A percentile compares a stretch with the other conserved stretches of the same genome.
Evolutionary conservation across 1,140 invertebrate genomes (phyloP).

Genomic region (Penaeus vannamei): DNA sequence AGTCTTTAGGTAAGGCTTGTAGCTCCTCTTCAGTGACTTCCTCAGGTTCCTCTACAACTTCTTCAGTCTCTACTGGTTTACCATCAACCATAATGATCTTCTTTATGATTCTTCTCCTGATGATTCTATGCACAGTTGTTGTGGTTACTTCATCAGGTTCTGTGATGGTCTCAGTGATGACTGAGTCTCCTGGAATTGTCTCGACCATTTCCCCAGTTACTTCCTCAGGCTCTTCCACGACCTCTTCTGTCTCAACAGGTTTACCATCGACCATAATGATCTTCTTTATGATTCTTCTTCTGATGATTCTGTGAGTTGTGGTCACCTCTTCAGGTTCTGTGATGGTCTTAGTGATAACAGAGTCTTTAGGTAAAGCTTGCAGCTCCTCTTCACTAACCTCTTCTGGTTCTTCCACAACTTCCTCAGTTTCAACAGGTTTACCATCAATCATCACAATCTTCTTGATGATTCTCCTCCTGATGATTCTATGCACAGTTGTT

Average conservation of each 20-base stretch:
- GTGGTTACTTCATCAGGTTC: slow-evolving; percentile 14
- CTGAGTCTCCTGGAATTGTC: neutral
- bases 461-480: neutral
- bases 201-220: neutral
- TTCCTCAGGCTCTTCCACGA: slow-evolving; percentile 2
- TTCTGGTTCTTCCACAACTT: neutral
- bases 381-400: neutral
- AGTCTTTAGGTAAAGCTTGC: neutral
- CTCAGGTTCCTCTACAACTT: slow-evolving; percentile 20
- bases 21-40: neutral
- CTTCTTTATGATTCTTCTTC: slow-evolving; percentile 35
- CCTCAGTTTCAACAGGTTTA: slow-evolving; percentile 9
- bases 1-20: neutral
- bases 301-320: neutral
- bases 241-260: slow-evolving; percentile 32
- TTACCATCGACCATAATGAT: slow-evolving; percentile 40
- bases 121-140: slow-evolving; percentile 2
- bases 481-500: neutral
- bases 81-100: slow-evolving; percentile 8
- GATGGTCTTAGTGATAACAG: neutral
- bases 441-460: slow-evolving; percentile 14
- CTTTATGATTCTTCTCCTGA: slow-evolving; percentile 22
- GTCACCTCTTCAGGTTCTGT: neutral
- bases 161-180: neutral
- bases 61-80: slow-evolving; percentile 19